These are phyloP conservation scores for Axis porcinus DNA, from an alignment of 2,113 vertebrate species.

Conservation along the genomic window DNA sequence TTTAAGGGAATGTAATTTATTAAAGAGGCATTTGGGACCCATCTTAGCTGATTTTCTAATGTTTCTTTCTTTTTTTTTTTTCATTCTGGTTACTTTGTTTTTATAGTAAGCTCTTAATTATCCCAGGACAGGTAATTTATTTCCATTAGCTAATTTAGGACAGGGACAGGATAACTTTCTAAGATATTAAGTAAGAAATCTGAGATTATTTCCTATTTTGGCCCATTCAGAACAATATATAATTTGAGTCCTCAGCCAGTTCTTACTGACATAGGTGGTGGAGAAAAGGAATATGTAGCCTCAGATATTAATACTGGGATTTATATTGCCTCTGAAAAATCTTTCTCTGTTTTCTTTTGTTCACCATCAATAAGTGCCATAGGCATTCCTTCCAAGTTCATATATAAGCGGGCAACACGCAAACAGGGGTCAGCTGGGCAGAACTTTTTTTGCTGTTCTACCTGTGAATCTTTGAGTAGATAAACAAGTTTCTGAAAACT, in stretches of 20 bases:
- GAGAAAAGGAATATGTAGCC: not conserved
- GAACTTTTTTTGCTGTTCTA: not conserved
- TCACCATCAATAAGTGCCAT: not conserved
- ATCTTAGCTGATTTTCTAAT: not conserved
- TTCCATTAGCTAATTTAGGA: slow-evolving; percentile 18
- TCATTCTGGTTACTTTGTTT: not conserved
- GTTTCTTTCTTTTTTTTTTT: not conserved
- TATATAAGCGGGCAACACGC: not conserved
- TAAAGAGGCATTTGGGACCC: not conserved
- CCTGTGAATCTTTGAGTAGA: not conserved
- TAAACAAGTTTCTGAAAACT: not conserved
- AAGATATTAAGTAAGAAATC: not conserved
- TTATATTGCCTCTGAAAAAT: not conserved
- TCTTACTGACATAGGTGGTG: not conserved
- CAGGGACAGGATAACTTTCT: not conserved
- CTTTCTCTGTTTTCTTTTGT: not conserved
- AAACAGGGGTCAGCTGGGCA: not conserved
- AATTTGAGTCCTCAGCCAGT: not conserved
- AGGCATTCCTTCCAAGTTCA: not conserved
- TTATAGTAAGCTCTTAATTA: slow-evolving; percentile 15
- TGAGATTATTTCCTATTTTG: not conserved
- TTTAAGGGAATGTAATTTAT: slow-evolving; percentile 1
- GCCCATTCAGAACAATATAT: not conserved
- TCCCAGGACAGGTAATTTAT: not conserved
- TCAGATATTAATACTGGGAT: not conserved